Percentiles rank a stretch among this genome's conserved stretches.
Evolutionary conservation across 2,888 invertebrate species (phyloP).

Genomic region (Phytoseiulus persimilis): DNA sequence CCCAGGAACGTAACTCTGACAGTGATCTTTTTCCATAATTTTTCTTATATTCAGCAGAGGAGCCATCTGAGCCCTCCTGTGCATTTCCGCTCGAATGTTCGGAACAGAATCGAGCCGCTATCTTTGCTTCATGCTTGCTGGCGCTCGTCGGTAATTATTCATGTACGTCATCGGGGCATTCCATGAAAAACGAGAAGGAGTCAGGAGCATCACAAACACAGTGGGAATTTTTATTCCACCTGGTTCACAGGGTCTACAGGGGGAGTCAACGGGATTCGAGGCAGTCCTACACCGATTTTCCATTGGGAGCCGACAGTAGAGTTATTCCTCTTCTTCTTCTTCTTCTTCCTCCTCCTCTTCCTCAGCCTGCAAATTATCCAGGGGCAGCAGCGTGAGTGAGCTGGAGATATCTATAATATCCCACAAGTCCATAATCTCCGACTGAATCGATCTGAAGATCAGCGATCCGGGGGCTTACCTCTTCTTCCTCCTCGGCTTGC

Average conservation of each 20-base stretch:
- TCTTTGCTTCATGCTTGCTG: too few relatives aligned
- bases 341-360: conserved; percentile 52
- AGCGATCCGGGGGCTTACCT: not conserved
- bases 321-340: conserved; percentile 58
- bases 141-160: too few relatives aligned
- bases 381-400: not conserved
- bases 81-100: too few relatives aligned
- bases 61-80: too few relatives aligned
- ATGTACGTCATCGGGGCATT: too few relatives aligned
- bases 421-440: too few relatives aligned
- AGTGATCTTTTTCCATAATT: too few relatives aligned
- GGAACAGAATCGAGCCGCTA: too few relatives aligned
- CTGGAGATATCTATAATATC: too few relatives aligned
- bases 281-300: not conserved
- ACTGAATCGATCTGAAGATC: too few relatives aligned
- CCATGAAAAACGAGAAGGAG: not conserved
- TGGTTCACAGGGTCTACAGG: not conserved
- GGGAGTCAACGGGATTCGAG: not conserved
- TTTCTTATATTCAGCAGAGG: too few relatives aligned
- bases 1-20: too few relatives aligned
- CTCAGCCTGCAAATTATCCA: conserved; percentile 53
- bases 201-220: not conserved
- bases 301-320: not conserved
- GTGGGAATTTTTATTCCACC: not conserved
- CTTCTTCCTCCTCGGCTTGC: conserved; percentile 58